phyloP scores from a whole-genome alignment of 2,797 vertebrate genomes.

The Chiroxiphia lanceolata region DNA sequence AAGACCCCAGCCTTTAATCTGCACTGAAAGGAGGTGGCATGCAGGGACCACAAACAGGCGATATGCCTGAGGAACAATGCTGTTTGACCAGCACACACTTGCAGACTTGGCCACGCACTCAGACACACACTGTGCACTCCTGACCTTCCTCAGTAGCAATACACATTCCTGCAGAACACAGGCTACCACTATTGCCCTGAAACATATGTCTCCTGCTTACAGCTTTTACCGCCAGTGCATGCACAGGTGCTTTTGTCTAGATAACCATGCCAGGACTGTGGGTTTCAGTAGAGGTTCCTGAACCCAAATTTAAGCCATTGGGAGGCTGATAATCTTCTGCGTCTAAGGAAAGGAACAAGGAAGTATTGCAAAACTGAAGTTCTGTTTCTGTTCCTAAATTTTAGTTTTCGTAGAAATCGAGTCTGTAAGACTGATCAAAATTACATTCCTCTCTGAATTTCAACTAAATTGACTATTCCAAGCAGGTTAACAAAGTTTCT shows the following conservation, averaged over 20 bases:
- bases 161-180: not conserved
- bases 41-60: not conserved
- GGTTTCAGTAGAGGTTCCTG: not conserved
- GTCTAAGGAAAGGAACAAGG: not conserved
- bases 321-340: not conserved
- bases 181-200: not conserved
- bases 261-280: fast-evolving
- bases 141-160: not conserved
- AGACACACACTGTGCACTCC: not conserved
- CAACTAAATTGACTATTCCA: not conserved
- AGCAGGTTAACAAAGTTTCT: not conserved
- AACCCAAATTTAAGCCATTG: not conserved
- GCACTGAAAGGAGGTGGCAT: constrained; percentile 66
- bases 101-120: not conserved
- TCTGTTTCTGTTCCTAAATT: not conserved
- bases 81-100: not conserved
- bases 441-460: not conserved
- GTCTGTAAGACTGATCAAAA: not conserved
- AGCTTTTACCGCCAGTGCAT: not conserved
- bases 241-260: not conserved
- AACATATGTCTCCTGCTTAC: not conserved
- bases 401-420: not conserved
- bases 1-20: constrained; percentile 71
- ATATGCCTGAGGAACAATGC: not conserved
- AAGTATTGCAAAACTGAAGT: not conserved